phyloP scores from a whole-genome alignment of 2,888 invertebrate species.

The Heteromyza rotundicornis region DNA sequence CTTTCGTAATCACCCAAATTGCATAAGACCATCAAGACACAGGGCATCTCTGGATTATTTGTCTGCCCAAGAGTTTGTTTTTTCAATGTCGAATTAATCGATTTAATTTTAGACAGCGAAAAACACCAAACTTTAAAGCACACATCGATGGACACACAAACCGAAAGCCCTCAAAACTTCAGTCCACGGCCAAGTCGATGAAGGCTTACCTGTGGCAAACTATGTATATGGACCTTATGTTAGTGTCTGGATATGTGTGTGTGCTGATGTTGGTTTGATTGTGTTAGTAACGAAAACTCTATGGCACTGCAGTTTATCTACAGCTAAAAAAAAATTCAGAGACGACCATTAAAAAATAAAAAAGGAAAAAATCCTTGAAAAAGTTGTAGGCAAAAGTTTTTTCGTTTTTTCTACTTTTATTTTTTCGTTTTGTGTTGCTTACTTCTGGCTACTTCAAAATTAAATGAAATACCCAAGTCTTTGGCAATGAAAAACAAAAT shows the following conservation, averaged over 20 bases:
- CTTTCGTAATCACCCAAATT: no score
- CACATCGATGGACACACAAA: background rate
- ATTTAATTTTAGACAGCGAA: background rate
- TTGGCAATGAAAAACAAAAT: no score
- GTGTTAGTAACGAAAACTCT: background rate
- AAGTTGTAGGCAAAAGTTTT: background rate
- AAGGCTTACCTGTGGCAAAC: background rate
- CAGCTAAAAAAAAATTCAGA: background rate
- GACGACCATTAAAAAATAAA: no score
- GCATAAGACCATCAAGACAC: no score
- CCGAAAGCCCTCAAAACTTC: no score
- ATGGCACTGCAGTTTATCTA: background rate
- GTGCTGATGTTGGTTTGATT: background rate
- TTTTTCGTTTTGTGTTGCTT: background rate
- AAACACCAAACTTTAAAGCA: background rate
- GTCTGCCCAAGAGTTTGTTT: background rate
- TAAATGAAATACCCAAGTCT: no score
- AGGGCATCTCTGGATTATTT: no score
- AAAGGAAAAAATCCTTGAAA: background rate
- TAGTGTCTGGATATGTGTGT: conserved; percentile 4
- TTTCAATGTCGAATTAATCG: background rate
- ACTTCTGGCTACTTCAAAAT: no score
- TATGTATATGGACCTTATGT: background rate
- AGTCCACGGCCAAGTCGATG: no score
- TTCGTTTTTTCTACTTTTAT: background rate